A percentile compares a stretch with the other conserved stretches of the same genome.
Evolutionary conservation across 2,888 invertebrate genomes (phyloP).

Genomic region (Dorcus parallelipipedus): DNA sequence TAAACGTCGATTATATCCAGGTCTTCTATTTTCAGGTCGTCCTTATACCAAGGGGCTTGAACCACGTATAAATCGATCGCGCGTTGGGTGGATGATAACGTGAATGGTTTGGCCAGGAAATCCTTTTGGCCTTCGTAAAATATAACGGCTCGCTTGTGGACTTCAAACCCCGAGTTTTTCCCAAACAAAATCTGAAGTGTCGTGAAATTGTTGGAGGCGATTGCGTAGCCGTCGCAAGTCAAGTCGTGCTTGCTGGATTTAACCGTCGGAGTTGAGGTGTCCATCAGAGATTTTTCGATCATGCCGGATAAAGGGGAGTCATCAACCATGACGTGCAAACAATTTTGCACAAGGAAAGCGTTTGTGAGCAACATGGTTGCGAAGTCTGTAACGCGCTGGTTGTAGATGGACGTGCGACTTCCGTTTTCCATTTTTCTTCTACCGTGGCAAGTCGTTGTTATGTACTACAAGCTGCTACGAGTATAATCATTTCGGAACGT

Average conservation of each 20-base stretch:
- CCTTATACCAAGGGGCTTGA: no score
- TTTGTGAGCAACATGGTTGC: background rate
- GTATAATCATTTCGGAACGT: no score
- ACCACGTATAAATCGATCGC: no score
- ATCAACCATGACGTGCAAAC: slow-evolving; percentile 5
- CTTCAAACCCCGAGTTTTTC: slow-evolving; percentile 1
- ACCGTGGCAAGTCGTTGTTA: no score
- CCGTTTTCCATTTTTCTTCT: no score
- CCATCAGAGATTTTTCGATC: background rate
- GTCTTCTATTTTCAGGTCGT: background rate
- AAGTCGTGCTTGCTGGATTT: background rate
- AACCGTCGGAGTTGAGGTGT: background rate
- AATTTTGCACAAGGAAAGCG: slow-evolving; percentile 3
- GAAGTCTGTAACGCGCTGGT: no score
- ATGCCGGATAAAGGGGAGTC: slow-evolving; percentile 2
- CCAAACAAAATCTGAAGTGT: background rate
- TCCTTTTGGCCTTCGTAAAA: slow-evolving; percentile 3
- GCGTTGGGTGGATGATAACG: background rate
- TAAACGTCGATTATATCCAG: slow-evolving; percentile 2
- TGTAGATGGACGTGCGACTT: no score
- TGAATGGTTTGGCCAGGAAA: background rate
- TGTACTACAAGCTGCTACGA: no score
- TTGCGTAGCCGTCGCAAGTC: slow-evolving; percentile 9
- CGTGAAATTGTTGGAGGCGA: slow-evolving; percentile 1
- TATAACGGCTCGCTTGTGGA: slow-evolving; percentile 6